phyloP scores from a whole-genome alignment of 2,888 invertebrate species.

The Griposia aprilina region DNA sequence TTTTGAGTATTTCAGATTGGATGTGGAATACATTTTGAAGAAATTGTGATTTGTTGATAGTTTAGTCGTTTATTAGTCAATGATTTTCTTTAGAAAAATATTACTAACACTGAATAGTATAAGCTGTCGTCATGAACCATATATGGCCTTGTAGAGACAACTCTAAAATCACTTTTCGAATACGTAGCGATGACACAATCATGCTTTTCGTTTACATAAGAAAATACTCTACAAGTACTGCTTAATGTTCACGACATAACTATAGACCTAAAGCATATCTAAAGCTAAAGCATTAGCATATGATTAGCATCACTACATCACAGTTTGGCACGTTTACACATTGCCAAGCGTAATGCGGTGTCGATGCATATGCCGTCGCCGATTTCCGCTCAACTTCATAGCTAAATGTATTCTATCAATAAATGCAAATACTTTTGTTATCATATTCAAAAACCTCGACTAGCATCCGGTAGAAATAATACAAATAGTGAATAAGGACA shows the following conservation, averaged over 20 bases:
- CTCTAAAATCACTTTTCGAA: neutral
- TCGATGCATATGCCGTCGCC: constrained; percentile 42
- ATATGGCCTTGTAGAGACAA: neutral
- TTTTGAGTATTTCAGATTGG: neutral
- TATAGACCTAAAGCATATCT: neutral
- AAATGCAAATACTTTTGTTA: constrained; percentile 62
- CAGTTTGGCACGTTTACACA: constrained; percentile 39
- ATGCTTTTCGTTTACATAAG: neutral
- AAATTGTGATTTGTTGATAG: neutral
- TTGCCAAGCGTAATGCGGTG: constrained; percentile 17
- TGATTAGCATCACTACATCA: constrained; percentile 30
- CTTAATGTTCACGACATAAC: neutral
- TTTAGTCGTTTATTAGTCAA: neutral
- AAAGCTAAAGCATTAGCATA: constrained; percentile 25
- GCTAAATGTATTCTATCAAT: constrained; percentile 60
- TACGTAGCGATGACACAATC: neutral
- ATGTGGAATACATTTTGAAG: neutral
- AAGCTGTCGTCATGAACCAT: neutral
- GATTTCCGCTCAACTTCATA: constrained; percentile 63
- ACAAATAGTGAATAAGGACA: constrained; percentile 43
- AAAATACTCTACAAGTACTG: neutral
- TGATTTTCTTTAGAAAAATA: neutral
- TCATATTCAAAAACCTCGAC: constrained; percentile 60
- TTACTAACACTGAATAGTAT: neutral
- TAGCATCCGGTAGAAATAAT: constrained; percentile 42